A percentile compares a stretch with the other conserved stretches of the same genome.
Conservation (phyloP, 2,888 invertebrate species). For the Amorpha juglandis region DNA sequence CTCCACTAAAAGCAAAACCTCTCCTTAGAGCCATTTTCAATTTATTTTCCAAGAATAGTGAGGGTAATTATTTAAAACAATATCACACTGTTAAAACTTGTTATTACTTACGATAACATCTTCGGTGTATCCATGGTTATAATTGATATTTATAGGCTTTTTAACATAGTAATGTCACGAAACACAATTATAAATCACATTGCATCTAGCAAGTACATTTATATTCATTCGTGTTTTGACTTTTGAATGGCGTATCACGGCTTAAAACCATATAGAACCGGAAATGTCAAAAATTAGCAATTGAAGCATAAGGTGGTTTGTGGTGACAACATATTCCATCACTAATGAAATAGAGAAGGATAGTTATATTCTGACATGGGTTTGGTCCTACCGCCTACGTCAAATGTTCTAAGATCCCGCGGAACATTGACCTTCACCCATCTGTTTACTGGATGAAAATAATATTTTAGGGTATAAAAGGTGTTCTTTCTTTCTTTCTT, state of each 20-base stretch:
- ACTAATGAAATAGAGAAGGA: too few relatives aligned
- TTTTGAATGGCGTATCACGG: background rate
- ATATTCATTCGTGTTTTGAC: background rate
- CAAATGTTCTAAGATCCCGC: too few relatives aligned
- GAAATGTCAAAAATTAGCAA: too few relatives aligned
- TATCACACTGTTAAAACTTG: background rate
- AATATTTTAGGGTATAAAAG: too few relatives aligned
- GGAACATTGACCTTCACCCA: too few relatives aligned
- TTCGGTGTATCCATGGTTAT: slow-evolving; percentile 47
- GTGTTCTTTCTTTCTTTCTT: too few relatives aligned
- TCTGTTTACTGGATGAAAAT: too few relatives aligned
- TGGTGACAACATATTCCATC: too few relatives aligned
- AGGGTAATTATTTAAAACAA: background rate
- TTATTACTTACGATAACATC: slow-evolving; percentile 60
- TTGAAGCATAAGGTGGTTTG: too few relatives aligned
- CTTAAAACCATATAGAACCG: too few relatives aligned
- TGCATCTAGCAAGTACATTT: background rate
- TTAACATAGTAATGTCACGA: background rate
- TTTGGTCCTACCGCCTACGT: too few relatives aligned
- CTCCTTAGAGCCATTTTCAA: background rate
- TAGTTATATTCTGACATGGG: too few relatives aligned
- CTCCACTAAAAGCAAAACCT: slow-evolving; percentile 57
- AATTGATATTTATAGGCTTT: background rate
- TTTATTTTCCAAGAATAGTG: background rate
- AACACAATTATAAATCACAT: background rate